Evolutionary conservation across 2,113 vertebrate species (phyloP), one percentile per base, ranked within the genome.

Genomic region (Antechinus stuartii): DNA sequence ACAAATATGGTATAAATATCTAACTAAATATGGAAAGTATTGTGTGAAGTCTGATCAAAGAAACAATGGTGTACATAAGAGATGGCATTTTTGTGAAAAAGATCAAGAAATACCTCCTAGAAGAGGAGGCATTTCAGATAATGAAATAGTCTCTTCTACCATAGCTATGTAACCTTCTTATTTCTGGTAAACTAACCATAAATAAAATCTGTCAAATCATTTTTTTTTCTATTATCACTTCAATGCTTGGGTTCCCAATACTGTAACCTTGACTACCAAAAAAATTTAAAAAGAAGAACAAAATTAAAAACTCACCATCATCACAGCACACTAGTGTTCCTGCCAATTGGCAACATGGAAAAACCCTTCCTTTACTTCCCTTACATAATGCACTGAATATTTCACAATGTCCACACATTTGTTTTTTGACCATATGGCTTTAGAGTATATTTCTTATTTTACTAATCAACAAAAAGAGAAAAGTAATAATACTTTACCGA

Each of bases 151-250:
- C 90, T 61, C 12, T 42, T 89, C 55, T 94, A 93, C 92, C 96
- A 96, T 47, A 89, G 93, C 92, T 94, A 30, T 55, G 54, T 35
- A 89, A 47, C 95, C 84, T 96, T 76, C 76, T 97, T 93, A 92
- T 96, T 97, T 96, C 90, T 97, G 95, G 68, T 92, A 91, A 92
- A 93, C 92, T 96, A 95, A 89, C 50, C 94, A 26, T 61, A 92
- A 97, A 95, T 94, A 94, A 97, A 94, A 30, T 91, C 68, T 93
- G 95, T 76, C 95, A 91, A 97, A 93, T 52, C 22, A 49, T 95
- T 94, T 96, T 91, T 93, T 95, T 91, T 8, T 2, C 5, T n/a
- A 76, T 42, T 42, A 84, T 42, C n/a, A 42, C n/a, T 84, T 42
- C 35, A 84, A 84, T n/a, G 19, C 35, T 84, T 42, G 16, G 6